These are phyloP conservation scores for Patiria pectinifera DNA, from an alignment of 53 echinoderm and acorn worm species.

Conservation along the genomic window DNA sequence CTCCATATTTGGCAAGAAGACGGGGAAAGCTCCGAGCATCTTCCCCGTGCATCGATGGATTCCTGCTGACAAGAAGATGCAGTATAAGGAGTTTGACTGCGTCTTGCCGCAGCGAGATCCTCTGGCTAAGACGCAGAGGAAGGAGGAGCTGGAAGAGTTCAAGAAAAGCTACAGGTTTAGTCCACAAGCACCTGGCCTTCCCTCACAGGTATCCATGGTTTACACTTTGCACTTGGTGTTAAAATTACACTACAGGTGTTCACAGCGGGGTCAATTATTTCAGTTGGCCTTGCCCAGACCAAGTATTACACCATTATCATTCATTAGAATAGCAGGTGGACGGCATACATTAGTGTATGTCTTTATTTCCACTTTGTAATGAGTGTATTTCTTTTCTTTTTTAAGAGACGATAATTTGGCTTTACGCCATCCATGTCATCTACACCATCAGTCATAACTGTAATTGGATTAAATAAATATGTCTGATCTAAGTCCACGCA, in stretches of 20 bases:
- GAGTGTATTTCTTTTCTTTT: too few relatives aligned
- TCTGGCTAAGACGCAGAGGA: slow-evolving; percentile 51
- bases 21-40: slow-evolving; percentile 17
- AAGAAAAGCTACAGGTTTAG: slow-evolving; percentile 68
- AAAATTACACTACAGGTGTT: neutral
- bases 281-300: too few relatives aligned
- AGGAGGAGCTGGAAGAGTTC: slow-evolving; percentile 71
- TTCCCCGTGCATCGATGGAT: slow-evolving; percentile 90
- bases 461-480: too few relatives aligned
- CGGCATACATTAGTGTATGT: too few relatives aligned
- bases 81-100: slow-evolving; percentile 48
- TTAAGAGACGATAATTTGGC: too few relatives aligned
- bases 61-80: slow-evolving; percentile 44
- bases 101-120: slow-evolving; percentile 70
- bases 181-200: slow-evolving; percentile 62
- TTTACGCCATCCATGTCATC: too few relatives aligned
- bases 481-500: too few relatives aligned
- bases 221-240: neutral
- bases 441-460: too few relatives aligned
- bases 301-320: too few relatives aligned
- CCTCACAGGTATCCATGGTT: slow-evolving; percentile 57
- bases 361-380: too few relatives aligned
- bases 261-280: too few relatives aligned
- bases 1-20: neutral
- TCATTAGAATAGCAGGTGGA: too few relatives aligned